phyloP scores from a whole-genome alignment of 2,888 invertebrate species.

The Aphrophora alni region DNA sequence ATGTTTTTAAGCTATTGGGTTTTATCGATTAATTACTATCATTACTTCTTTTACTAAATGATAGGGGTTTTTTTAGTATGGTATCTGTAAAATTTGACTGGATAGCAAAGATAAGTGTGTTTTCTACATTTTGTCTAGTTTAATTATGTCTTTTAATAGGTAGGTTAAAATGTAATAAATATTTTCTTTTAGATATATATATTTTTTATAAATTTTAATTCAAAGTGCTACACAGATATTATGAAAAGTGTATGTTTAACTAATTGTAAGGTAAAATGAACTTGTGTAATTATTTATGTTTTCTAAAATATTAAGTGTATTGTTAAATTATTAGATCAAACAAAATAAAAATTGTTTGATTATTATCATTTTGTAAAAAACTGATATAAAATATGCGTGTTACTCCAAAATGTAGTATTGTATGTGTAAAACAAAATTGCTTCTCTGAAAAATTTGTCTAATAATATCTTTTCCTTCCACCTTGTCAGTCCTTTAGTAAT shows the following conservation, averaged over 20 bases:
- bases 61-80: not conserved
- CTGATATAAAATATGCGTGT: not conserved
- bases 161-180: not conserved
- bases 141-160: not conserved
- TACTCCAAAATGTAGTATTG: not conserved
- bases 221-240: not conserved
- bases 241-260: not conserved
- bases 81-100: not conserved
- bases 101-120: not conserved
- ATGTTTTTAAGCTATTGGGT: not conserved
- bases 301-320: not conserved
- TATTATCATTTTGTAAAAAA: not conserved
- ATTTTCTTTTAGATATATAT: not conserved
- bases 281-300: not conserved
- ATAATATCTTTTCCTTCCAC: not conserved
- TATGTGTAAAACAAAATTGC: not conserved
- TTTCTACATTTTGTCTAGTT: not conserved
- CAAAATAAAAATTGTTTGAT: not conserved
- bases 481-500: too few species aligned
- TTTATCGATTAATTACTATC: not conserved
- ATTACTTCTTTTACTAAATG: not conserved
- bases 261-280: not conserved
- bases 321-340: not conserved
- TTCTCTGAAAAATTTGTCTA: not conserved
- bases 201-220: not conserved